Conservation (phyloP, 2,888 invertebrate species). For the Pachydiplax longipennis region DNA sequence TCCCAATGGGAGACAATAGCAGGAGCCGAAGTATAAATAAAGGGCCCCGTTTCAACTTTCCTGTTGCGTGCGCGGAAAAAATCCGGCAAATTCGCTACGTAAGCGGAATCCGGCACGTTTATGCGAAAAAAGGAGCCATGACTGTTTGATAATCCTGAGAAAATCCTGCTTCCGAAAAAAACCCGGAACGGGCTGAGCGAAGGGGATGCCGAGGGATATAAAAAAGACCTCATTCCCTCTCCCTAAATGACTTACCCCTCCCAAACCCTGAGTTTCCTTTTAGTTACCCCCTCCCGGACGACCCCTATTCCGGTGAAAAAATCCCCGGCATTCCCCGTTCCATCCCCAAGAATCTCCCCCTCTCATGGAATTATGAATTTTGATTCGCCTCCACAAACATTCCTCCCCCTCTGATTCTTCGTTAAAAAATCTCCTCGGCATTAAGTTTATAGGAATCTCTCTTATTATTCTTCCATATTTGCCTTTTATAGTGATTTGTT, state of each 20-base stretch:
- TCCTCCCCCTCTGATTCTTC: neutral
- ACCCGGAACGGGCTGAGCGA: neutral
- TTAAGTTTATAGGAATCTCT: neutral
- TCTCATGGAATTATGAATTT: constrained; percentile 30
- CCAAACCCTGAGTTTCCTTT: neutral
- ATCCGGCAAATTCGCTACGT: neutral
- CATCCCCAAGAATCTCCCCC: neutral
- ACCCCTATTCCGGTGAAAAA: neutral
- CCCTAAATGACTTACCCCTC: neutral
- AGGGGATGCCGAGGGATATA: neutral
- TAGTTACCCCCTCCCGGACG: neutral
- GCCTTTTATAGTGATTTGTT: neutral
- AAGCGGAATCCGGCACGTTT: neutral
- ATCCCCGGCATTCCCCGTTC: neutral
- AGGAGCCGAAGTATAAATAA: neutral
- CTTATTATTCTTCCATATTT: neutral
- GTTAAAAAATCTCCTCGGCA: neutral
- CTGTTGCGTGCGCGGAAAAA: neutral
- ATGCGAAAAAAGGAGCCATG: neutral
- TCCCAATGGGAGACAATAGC: neutral
- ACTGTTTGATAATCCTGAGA: neutral
- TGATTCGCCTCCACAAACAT: constrained; percentile 30
- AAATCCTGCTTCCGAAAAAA: neutral
- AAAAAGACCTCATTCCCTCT: neutral
- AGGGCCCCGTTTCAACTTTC: neutral